Percentiles rank a stretch among this genome's conserved stretches.
phyloP scores from a whole-genome alignment of 2,888 invertebrate genomes.

The Dryomyza anilis region DNA sequence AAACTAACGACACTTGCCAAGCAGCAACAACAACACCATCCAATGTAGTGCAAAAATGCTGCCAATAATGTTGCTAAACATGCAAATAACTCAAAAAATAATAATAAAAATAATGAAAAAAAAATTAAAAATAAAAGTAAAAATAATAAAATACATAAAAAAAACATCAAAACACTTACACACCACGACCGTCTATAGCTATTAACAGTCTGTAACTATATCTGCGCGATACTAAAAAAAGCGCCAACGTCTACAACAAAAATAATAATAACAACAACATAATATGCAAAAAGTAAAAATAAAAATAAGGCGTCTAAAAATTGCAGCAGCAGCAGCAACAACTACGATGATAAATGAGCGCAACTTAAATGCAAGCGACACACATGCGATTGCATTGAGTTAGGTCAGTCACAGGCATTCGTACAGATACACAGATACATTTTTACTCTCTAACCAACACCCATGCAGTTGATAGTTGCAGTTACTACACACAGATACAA shows the following conservation, averaged over 20 bases:
- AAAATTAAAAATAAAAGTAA: neutral
- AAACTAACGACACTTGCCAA: neutral
- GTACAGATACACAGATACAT: constrained; percentile 31
- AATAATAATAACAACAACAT: neutral
- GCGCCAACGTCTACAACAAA: no score
- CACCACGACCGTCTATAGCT: neutral
- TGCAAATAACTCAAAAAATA: neutral
- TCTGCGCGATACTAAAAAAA: neutral
- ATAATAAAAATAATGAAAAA: neutral
- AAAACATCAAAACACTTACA: neutral
- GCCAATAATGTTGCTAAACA: constrained; percentile 14
- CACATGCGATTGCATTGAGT: constrained; percentile 55
- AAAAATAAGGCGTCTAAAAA: neutral
- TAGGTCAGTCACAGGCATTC: constrained; percentile 50
- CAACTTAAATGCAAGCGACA: constrained; percentile 40
- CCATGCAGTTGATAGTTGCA: neutral
- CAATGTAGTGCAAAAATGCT: neutral
- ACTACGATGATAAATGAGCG: constrained; percentile 32
- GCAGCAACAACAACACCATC: neutral
- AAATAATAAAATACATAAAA: neutral
- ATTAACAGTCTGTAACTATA: neutral
- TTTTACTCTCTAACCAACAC: no score
- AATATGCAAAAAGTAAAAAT: neutral
- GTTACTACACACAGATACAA: neutral
- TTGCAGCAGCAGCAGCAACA: neutral